Conservation (phyloP, 2,113 vertebrate genomes). For the Perca flavescens region DNA sequence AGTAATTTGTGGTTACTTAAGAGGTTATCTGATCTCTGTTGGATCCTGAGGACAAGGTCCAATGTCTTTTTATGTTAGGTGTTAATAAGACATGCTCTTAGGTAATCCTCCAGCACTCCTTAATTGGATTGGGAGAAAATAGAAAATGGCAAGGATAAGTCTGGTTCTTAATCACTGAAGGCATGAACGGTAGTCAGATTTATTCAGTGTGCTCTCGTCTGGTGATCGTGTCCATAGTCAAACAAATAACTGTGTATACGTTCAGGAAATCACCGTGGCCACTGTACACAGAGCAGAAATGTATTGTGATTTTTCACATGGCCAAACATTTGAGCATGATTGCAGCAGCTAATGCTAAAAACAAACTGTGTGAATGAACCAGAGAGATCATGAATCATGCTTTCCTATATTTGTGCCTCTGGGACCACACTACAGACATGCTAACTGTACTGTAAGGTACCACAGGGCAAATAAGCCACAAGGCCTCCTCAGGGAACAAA, state of each 20-base stretch:
- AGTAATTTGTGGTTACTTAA: slow-evolving; percentile 32
- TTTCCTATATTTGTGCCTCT: slow-evolving; percentile 31
- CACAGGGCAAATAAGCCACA: slow-evolving; percentile 7
- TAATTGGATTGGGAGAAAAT: slow-evolving; percentile 75
- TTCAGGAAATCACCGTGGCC: background rate
- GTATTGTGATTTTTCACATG: slow-evolving; percentile 1
- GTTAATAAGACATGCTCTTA: slow-evolving; percentile 30
- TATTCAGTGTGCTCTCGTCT: background rate
- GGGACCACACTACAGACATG: slow-evolving; percentile 10
- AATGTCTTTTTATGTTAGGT: slow-evolving; percentile 15
- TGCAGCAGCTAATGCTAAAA: background rate
- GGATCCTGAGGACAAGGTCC: slow-evolving; percentile 22
- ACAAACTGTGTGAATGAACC: slow-evolving; percentile 3
- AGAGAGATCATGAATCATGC: slow-evolving; percentile 13
- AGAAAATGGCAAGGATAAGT: slow-evolving; percentile 43
- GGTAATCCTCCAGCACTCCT: slow-evolving; percentile 59
- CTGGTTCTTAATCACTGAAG: slow-evolving; percentile 13
- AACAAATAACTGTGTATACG: background rate
- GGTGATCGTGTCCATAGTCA: background rate
- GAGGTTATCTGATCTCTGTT: slow-evolving; percentile 49
- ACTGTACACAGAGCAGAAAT: background rate
- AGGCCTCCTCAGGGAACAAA: slow-evolving; percentile 18
- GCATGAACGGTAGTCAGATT: background rate
- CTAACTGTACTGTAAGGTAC: slow-evolving; percentile 8
- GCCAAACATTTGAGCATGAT: background rate